phyloP scores from a whole-genome alignment of 2,797 vertebrate genomes.

The Rhabdomys pumilio region DNA sequence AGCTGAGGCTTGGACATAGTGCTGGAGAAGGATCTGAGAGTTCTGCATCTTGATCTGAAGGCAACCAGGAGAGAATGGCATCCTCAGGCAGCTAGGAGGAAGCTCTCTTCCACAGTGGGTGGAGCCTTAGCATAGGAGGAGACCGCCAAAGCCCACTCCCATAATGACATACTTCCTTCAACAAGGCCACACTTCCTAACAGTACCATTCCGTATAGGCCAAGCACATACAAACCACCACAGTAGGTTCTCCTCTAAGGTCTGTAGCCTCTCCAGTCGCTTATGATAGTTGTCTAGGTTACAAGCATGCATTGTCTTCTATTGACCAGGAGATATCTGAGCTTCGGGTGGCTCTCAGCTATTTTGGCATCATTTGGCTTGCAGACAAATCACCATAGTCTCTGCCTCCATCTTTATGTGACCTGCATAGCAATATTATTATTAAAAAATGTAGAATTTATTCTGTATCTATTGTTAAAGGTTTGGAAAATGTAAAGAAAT shows the following conservation, averaged over 20 bases:
- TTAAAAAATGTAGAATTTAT: slow-evolving; percentile 35
- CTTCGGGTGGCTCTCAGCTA: background rate
- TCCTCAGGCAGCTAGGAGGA: background rate
- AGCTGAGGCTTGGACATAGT: too few relatives aligned
- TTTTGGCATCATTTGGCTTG: background rate
- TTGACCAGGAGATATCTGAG: background rate
- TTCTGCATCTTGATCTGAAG: background rate
- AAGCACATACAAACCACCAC: background rate
- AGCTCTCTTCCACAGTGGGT: background rate
- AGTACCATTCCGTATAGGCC: background rate
- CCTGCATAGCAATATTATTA: background rate
- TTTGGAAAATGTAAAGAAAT: slow-evolving; percentile 58
- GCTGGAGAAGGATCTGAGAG: background rate
- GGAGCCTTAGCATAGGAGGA: background rate
- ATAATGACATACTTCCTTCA: background rate
- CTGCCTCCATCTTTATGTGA: background rate
- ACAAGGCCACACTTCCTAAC: background rate
- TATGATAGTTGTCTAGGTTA: background rate
- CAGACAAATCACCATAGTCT: background rate
- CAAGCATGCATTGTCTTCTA: background rate
- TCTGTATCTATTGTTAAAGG: slow-evolving; percentile 16
- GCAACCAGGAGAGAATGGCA: background rate
- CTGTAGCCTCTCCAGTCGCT: background rate
- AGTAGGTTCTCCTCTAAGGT: background rate
- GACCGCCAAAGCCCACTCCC: background rate